Conservation (phyloP, 2,797 vertebrate genomes). For the Epinephelus awoara region DNA sequence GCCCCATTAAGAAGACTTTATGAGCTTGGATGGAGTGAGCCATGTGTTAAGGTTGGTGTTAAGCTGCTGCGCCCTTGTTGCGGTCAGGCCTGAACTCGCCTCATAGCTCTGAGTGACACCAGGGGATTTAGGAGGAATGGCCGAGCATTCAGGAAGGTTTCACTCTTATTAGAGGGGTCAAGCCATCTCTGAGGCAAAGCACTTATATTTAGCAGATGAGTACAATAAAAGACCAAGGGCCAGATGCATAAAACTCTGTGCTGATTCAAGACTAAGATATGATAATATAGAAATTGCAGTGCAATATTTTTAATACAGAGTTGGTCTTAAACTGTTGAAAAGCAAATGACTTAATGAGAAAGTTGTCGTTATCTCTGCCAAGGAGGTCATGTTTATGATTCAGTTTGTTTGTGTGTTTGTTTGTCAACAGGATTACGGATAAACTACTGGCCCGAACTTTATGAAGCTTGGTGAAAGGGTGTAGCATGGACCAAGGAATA, state of each 20-base stretch:
- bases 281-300: too few species aligned
- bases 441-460: too few species aligned
- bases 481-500: too few species aligned
- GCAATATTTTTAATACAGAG: too few species aligned
- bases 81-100: conserved; percentile 55
- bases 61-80: conserved; percentile 64
- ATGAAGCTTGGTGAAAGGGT: too few species aligned
- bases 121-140: conserved; percentile 57
- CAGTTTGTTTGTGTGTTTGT: too few species aligned
- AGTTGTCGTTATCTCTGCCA: background rate
- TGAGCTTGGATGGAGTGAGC: conserved; percentile 62
- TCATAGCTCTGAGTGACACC: conserved; percentile 53
- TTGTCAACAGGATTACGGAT: too few species aligned
- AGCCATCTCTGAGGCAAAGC: conserved; percentile 35
- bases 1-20: conserved; percentile 58
- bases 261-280: background rate
- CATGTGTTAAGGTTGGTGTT: conserved; percentile 69
- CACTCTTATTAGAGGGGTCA: conserved; percentile 58
- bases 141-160: conserved; percentile 37
- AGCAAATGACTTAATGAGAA: background rate
- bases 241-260: conserved; percentile 20
- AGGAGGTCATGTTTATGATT: too few species aligned
- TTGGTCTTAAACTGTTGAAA: background rate
- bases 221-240: conserved; percentile 24
- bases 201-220: conserved; percentile 28